A percentile compares a stretch with the other conserved stretches of the same genome.
These are phyloP conservation scores for Ornithoptera alexandrae DNA, from an alignment of 2,888 invertebrate genomes.

Conservation along the genomic window DNA sequence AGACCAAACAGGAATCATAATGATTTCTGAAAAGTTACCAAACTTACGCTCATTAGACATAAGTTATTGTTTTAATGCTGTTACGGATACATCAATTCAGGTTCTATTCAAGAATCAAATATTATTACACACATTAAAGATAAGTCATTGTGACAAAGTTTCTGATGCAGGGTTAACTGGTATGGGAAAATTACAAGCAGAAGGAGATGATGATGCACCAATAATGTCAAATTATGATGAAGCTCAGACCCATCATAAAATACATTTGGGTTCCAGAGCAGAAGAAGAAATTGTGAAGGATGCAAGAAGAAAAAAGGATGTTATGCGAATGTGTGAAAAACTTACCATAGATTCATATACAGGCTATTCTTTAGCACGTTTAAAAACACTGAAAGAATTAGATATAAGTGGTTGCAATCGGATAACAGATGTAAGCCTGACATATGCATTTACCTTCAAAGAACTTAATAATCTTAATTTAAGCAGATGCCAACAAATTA, in stretches of 20 bases:
- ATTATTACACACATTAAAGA: slow-evolving; percentile 78
- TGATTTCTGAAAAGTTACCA: slow-evolving; percentile 79
- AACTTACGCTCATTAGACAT: slow-evolving; percentile 82
- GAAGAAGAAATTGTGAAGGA: slow-evolving; percentile 85
- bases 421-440: slow-evolving; percentile 86
- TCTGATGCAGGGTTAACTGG: slow-evolving; percentile 87
- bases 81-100: slow-evolving; percentile 84
- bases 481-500: slow-evolving; percentile 85
- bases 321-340: slow-evolving; percentile 82
- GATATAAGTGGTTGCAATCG: slow-evolving; percentile 85
- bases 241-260: slow-evolving; percentile 52
- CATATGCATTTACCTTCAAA: slow-evolving; percentile 83
- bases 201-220: slow-evolving; percentile 53
- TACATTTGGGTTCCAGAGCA: slow-evolving; percentile 83
- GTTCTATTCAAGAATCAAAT: slow-evolving; percentile 83
- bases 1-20: slow-evolving; percentile 81
- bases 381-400: slow-evolving; percentile 78
- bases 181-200: slow-evolving; percentile 74
- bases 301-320: slow-evolving; percentile 82
- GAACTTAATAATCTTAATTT: slow-evolving; percentile 82
- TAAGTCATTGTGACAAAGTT: slow-evolving; percentile 84
- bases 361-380: slow-evolving; percentile 77
- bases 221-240: slow-evolving; percentile 58
- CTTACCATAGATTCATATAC: slow-evolving; percentile 59
- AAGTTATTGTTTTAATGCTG: slow-evolving; percentile 84